Evolutionary conservation across 2,888 invertebrate genomes (phyloP).

Genomic region (Boloria euphrosyne): DNA sequence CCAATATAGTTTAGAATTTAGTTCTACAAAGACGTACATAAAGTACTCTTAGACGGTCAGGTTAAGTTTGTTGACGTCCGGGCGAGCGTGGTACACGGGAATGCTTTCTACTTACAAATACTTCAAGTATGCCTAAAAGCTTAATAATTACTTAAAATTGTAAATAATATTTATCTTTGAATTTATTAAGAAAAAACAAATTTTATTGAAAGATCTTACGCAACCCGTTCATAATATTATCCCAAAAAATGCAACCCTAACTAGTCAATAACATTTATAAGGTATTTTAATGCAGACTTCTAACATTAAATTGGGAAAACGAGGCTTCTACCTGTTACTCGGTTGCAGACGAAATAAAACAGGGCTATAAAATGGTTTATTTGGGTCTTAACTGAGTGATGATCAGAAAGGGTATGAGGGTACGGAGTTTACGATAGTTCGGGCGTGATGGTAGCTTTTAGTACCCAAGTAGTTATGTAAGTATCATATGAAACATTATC

Average conservation of each 20-base stretch:
- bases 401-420: slow-evolving; percentile 24
- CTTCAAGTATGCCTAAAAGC: no score
- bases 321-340: slow-evolving; percentile 52
- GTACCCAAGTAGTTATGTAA: not conserved
- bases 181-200: no score
- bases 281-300: slow-evolving; percentile 33
- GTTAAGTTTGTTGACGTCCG: no score
- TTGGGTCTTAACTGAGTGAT: slow-evolving; percentile 37
- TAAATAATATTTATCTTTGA: no score
- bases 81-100: no score
- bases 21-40: no score
- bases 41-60: no score
- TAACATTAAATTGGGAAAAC: slow-evolving; percentile 58
- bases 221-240: not conserved
- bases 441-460: slow-evolving; percentile 24
- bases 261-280: slow-evolving; percentile 20
- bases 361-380: slow-evolving; percentile 43
- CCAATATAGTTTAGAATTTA: no score
- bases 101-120: no score
- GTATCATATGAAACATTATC: not conserved
- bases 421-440: slow-evolving; percentile 29
- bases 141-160: no score
- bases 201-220: not conserved
- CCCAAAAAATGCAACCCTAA: not conserved
- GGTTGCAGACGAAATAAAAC: slow-evolving; percentile 43